These are phyloP conservation scores for Mechanitis mazaeus DNA, from an alignment of 2,888 invertebrate species.

Conservation along the genomic window DNA sequence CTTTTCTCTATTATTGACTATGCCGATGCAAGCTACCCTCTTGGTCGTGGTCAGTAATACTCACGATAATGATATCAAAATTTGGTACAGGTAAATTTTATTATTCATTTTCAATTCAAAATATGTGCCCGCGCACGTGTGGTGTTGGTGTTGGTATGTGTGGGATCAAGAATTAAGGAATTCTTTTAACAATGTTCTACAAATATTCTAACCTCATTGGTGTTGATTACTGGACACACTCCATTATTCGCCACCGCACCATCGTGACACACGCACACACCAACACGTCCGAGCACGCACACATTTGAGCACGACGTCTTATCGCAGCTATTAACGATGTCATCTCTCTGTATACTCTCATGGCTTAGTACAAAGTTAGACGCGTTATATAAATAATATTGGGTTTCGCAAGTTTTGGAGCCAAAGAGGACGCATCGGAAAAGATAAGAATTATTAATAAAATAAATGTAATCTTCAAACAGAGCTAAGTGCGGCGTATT, in stretches of 20 bases:
- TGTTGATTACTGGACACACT: slow-evolving; percentile 36
- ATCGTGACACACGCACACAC: slow-evolving; percentile 74
- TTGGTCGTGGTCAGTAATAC: too few species aligned
- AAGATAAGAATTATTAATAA: slow-evolving; percentile 76
- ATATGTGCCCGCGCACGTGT: too few species aligned
- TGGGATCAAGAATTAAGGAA: too few species aligned
- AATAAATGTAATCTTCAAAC: slow-evolving; percentile 87
- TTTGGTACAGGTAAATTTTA: too few species aligned
- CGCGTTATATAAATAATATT: slow-evolving; percentile 54
- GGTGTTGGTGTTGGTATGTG: too few species aligned
- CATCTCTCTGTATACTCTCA: slow-evolving; percentile 47
- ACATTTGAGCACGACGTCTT: slow-evolving; percentile 73
- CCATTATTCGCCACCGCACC: slow-evolving; percentile 49
- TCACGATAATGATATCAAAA: too few species aligned
- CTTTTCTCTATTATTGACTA: too few species aligned
- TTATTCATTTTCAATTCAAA: too few species aligned
- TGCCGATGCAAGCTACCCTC: too few species aligned
- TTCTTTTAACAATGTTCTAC: background rate
- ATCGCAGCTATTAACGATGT: slow-evolving; percentile 65
- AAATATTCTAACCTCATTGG: slow-evolving; percentile 36
- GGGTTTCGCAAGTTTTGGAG: slow-evolving; percentile 60
- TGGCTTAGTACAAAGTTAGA: slow-evolving; percentile 51
- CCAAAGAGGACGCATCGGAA: slow-evolving; percentile 80
- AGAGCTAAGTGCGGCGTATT: slow-evolving; percentile 81
- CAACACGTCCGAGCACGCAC: slow-evolving; percentile 72